Evolutionary conservation across 2,797 vertebrate genomes (phyloP), one percentile per base, ranked within the genome.

Genomic region (Podargus strigoides): DNA sequence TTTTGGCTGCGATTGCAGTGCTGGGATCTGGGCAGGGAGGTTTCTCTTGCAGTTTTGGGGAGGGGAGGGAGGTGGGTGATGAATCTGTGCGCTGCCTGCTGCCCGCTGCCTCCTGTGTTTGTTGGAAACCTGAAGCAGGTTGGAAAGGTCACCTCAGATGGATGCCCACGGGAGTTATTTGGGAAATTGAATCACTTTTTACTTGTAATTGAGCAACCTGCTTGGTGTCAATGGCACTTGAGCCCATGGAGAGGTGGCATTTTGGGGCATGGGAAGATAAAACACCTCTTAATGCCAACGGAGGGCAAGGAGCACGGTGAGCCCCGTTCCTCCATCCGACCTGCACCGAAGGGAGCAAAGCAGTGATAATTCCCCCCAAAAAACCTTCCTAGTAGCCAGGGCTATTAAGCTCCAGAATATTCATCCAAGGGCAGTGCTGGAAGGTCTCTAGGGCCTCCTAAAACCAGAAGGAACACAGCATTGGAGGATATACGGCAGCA

Each of bases 1-100:
- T 36, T 11, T 22, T 6, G 14, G 1, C 72, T 28, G 66, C 1
- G 6, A 14, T 4, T 2, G 9, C 1, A 0, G 20, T 4, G 52
- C 78, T 34, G 53, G 53, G 73, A 14, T 36, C 36, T 36, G 60
- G 47, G 6, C 58, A 1, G 26, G 39, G 24, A 63, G 32, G 30
- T 22, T 89, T 66, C n/a, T 60, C 26, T 28, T 1, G 9, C 9
- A 1, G 46, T 34, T 69, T 69, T 8, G 69, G 74, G 87, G 7
- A 27, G 4, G 20, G 39, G 9, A 52, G 41, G 41, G 8, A 44
- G 28, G 56, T 5, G 9, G 16, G 46, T 0, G 36, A 32, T n/a
- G 18, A 49, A 36, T 5, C 21, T 8, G 13, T 0, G 13, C 1
- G 7, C 50, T 8, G 30, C 34, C 59, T 16, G 32, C 60, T 49